A percentile compares a stretch with the other conserved stretches of the same genome.
phyloP scores from a whole-genome alignment of 2,797 vertebrate species.

The Sebastes baramenuke region DNA sequence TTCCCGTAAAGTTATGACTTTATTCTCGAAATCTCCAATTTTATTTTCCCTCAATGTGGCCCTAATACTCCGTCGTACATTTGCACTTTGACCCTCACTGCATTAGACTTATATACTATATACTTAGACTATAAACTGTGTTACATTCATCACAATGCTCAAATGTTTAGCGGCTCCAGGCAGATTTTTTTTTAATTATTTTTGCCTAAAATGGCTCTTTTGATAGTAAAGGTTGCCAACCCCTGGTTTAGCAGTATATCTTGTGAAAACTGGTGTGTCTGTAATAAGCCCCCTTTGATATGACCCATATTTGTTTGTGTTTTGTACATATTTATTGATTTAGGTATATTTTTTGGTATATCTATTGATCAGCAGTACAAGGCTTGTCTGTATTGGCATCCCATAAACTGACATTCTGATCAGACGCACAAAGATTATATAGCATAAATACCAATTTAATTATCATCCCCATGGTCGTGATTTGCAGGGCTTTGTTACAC shows the following conservation, averaged over 20 bases:
- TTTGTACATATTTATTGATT: slow-evolving; percentile 11
- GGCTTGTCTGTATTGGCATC: not conserved
- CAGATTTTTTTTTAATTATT: too few relatives aligned
- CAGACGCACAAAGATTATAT: not conserved
- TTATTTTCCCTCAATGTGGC: accelerated
- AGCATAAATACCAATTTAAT: not conserved
- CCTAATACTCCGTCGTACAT: too few relatives aligned
- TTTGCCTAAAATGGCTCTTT: too few relatives aligned
- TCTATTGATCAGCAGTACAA: not conserved
- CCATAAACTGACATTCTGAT: not conserved
- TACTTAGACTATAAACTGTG: too few relatives aligned
- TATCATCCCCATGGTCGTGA: not conserved
- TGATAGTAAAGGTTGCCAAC: too few relatives aligned
- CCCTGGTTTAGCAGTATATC: not conserved
- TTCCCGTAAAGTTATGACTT: too few relatives aligned
- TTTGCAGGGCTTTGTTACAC: not conserved
- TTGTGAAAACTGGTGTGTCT: not conserved
- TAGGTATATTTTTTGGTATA: not conserved
- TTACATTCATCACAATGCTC: too few relatives aligned
- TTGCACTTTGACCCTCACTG: too few relatives aligned
- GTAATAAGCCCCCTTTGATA: too few relatives aligned
- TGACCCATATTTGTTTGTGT: not conserved
- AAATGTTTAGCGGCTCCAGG: too few relatives aligned
- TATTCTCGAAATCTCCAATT: too few relatives aligned
- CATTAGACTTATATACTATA: too few relatives aligned